Percentiles rank a stretch among this genome's conserved stretches.
phyloP scores from a whole-genome alignment of 64 coral and sea anemone genomes.

The Montipora efflorescens region DNA sequence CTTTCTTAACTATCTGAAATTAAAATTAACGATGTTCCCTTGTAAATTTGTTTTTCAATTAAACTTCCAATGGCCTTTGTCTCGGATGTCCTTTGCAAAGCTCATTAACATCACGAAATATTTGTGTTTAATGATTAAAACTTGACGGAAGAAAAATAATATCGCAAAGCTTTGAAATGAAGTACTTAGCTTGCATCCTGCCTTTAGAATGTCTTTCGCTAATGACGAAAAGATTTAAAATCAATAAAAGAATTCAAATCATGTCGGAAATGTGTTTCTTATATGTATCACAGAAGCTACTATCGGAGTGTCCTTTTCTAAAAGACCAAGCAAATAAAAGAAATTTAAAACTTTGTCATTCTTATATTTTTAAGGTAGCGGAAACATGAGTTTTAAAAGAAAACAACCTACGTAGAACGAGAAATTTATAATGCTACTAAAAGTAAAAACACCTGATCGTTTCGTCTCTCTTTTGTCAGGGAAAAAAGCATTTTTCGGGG shows the following conservation, averaged over 20 bases:
- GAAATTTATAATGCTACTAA: background rate
- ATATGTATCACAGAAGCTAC: background rate
- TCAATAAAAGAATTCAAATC: conserved; percentile 9
- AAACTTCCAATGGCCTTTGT: background rate
- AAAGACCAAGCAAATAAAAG: no score
- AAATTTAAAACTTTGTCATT: no score
- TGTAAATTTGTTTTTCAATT: conserved; percentile 34
- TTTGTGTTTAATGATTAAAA: conserved; percentile 53
- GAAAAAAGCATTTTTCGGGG: no score
- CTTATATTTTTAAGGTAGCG: no score
- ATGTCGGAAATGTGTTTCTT: conserved; percentile 1
- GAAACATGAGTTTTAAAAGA: no score
- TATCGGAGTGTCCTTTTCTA: background rate
- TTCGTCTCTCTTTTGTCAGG: no score
- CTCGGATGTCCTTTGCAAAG: background rate
- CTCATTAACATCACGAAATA: background rate
- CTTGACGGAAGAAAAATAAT: background rate
- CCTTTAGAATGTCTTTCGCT: background rate
- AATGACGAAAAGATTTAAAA: conserved; percentile 11
- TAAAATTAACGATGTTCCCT: background rate
- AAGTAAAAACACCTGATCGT: no score
- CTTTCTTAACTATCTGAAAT: background rate
- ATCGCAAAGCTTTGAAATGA: background rate
- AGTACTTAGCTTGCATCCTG: conserved; percentile 17
- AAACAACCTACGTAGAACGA: no score